A percentile compares a stretch with the other conserved stretches of the same genome.
These are phyloP conservation scores for Petromus typicus DNA, from an alignment of 2,113 vertebrate genomes.

Conservation along the genomic window DNA sequence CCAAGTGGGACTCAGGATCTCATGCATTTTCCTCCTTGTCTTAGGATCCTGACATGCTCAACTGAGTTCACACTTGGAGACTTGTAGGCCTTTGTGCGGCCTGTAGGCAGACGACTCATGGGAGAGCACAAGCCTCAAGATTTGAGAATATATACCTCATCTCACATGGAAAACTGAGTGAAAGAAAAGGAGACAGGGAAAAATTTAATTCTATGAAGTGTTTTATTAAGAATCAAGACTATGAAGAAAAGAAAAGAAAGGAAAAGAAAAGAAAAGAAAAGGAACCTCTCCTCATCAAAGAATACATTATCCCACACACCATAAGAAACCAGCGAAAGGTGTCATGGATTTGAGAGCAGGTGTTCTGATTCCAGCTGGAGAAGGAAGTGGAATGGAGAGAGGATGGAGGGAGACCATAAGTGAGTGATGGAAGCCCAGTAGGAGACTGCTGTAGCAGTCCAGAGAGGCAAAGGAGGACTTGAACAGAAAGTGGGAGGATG, in stretches of 20 bases:
- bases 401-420: too few species aligned
- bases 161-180: neutral
- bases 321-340: neutral
- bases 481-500: too few species aligned
- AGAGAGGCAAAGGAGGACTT: neutral
- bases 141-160: neutral
- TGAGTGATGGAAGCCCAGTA: neutral
- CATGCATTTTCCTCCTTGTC: neutral
- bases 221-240: neutral
- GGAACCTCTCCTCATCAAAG: neutral
- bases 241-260: neutral
- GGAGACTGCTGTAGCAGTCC: neutral
- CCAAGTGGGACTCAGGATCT: neutral
- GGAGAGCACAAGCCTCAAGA: neutral
- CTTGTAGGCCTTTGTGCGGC: neutral
- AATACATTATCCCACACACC: neutral
- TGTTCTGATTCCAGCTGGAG: neutral
- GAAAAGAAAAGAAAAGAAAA: too few species aligned
- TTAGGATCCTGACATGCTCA: neutral
- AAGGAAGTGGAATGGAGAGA: neutral
- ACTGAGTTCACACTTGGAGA: neutral
- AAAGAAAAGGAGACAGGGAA: neutral
- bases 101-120: neutral
- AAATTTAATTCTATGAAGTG: neutral
- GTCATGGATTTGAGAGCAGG: neutral